Evolutionary conservation across 2,888 invertebrate genomes (phyloP).

Genomic region (Hyppa rectilinea): DNA sequence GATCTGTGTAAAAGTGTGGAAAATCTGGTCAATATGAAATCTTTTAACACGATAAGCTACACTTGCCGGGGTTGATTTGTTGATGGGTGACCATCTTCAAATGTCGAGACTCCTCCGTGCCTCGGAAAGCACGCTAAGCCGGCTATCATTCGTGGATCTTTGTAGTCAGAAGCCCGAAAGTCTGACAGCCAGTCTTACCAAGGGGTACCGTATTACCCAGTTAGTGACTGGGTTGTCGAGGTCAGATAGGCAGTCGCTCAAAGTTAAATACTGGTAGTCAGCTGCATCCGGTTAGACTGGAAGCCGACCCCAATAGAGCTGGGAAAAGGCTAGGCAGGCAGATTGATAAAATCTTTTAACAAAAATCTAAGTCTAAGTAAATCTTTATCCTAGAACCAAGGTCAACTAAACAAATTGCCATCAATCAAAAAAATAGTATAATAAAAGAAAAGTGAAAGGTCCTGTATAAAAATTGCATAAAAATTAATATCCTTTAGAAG

Average conservation of each 20-base stretch:
- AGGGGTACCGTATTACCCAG: not conserved
- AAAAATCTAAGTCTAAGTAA: not conserved
- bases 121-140: too few species aligned
- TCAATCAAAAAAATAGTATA: slow-evolving; percentile 2
- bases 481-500: not conserved
- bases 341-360: slow-evolving; percentile 9
- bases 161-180: not conserved
- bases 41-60: too few species aligned
- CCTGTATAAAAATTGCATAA: not conserved
- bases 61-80: too few species aligned
- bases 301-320: too few species aligned
- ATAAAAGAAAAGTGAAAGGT: not conserved
- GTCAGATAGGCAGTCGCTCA: too few species aligned
- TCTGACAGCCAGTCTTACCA: not conserved
- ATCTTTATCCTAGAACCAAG: not conserved
- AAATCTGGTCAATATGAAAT: not conserved
- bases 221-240: too few species aligned
- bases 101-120: too few species aligned
- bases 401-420: slow-evolving; percentile 34
- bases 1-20: not conserved
- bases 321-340: too few species aligned
- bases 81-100: too few species aligned
- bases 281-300: too few species aligned
- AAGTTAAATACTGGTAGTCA: too few species aligned
- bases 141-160: not conserved